phyloP scores from a whole-genome alignment of 2,113 vertebrate species.

The Callipepla californica region DNA sequence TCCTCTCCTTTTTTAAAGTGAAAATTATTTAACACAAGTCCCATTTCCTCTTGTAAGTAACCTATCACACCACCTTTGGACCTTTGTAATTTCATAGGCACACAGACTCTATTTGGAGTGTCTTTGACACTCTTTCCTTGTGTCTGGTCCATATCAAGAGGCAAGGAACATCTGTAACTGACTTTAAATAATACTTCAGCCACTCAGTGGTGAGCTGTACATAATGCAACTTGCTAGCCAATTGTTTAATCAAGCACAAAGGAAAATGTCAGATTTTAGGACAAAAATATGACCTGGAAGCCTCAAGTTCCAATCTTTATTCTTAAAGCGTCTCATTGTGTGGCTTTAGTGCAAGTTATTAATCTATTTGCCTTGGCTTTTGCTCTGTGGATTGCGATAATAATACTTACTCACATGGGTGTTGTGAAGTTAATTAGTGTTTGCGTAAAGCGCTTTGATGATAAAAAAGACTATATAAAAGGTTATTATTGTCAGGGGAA shows the following conservation, averaged over 20 bases:
- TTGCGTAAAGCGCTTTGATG: conserved; percentile 47
- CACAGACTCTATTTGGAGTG: neutral
- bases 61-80: neutral
- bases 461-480: conserved; percentile 40
- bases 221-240: neutral
- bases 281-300: neutral
- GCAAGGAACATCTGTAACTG: neutral
- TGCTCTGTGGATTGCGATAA: conserved; percentile 40
- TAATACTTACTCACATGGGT: neutral
- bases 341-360: neutral
- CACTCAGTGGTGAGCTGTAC: neutral
- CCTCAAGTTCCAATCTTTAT: neutral
- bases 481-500: conserved; percentile 30
- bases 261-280: neutral
- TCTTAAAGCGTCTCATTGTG: neutral
- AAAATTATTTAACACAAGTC: neutral
- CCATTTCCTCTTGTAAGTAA: neutral
- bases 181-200: neutral
- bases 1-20: neutral
- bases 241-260: neutral
- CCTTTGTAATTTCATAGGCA: neutral
- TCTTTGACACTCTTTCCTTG: neutral
- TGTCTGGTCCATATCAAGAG: neutral
- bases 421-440: conserved; percentile 49
- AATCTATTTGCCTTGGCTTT: conserved; percentile 4